Evolutionary conservation across 2,113 vertebrate species (phyloP).

Genomic region (Beaufortia kweichowensis): DNA sequence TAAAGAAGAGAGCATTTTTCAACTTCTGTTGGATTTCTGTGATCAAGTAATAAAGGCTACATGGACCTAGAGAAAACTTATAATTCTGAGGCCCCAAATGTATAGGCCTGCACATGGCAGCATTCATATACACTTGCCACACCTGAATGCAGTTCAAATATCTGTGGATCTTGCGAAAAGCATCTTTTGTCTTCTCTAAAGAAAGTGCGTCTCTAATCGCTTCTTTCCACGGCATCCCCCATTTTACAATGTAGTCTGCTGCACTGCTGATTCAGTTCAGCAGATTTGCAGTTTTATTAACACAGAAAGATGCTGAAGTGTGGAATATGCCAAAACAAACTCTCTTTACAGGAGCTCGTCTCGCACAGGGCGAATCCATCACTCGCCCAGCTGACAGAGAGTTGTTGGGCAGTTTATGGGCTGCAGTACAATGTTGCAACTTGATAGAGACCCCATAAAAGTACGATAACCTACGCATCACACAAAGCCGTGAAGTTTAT

Average conservation of each 20-base stretch:
- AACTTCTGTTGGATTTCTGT: too few relatives aligned
- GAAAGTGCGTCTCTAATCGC: slow-evolving; percentile 44
- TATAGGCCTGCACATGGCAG: background rate
- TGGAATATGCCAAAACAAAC: slow-evolving; percentile 43
- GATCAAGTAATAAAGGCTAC: background rate
- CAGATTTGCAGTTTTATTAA: slow-evolving; percentile 52
- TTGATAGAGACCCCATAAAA: slow-evolving; percentile 39
- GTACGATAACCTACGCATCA: slow-evolving; percentile 35
- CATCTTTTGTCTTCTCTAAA: slow-evolving; percentile 37
- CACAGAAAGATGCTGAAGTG: slow-evolving; percentile 44
- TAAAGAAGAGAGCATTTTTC: too few relatives aligned
- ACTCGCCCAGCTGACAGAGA: slow-evolving; percentile 7
- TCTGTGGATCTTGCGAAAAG: slow-evolving; percentile 7
- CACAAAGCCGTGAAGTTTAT: slow-evolving; percentile 30
- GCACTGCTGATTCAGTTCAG: slow-evolving; percentile 48
- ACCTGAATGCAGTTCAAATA: slow-evolving; percentile 19
- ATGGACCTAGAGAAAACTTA: background rate
- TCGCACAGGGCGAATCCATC: slow-evolving; percentile 29
- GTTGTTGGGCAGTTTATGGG: slow-evolving; percentile 29
- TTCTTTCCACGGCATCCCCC: slow-evolving; percentile 12
- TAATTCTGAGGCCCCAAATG: background rate
- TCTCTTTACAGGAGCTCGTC: slow-evolving; percentile 26
- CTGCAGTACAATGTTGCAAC: slow-evolving; percentile 26
- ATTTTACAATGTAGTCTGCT: slow-evolving; percentile 50
- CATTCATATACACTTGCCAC: slow-evolving; percentile 8